phyloP scores from a whole-genome alignment of 2,797 vertebrate species.

The Melanotaenia maccullochi region DNA sequence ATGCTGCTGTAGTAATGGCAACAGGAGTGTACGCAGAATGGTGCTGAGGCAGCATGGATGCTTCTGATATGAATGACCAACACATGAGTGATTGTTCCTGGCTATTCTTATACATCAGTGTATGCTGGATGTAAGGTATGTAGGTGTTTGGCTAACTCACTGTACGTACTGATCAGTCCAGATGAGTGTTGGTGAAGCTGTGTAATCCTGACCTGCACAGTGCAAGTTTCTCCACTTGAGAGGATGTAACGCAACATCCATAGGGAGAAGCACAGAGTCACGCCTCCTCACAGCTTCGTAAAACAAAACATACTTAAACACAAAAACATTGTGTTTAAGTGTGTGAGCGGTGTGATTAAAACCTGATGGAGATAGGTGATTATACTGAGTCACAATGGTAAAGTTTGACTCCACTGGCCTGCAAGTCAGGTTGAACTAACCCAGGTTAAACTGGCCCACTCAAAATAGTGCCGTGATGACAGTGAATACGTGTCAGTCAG shows the following conservation, averaged over 20 bases:
- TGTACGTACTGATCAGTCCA: constrained; percentile 26
- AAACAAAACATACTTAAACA: neutral
- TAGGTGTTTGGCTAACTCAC: constrained; percentile 34
- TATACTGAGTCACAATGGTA: constrained; percentile 78
- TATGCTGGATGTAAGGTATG: constrained; percentile 15
- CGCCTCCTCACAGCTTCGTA: neutral
- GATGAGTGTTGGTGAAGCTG: constrained; percentile 31
- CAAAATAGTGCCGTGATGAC: constrained; percentile 1
- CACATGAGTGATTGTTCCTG: neutral
- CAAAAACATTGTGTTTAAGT: neutral
- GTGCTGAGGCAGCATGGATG: constrained; percentile 5
- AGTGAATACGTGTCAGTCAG: neutral
- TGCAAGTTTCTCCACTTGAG: constrained; percentile 4
- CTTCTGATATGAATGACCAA: constrained; percentile 33
- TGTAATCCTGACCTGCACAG: constrained; percentile 13
- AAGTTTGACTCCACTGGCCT: constrained; percentile 26
- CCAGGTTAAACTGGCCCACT: neutral
- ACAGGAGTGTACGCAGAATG: constrained; percentile 1
- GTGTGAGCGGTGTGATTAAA: constrained; percentile 74
- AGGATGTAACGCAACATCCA: neutral
- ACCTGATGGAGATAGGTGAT: constrained; percentile 59
- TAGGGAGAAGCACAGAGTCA: constrained; percentile 14
- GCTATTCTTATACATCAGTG: constrained; percentile 18
- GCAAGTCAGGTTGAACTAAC: neutral
- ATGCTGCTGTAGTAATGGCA: neutral